phyloP scores from a whole-genome alignment of 92 coral and sea anemone species.

The Metridium senile region DNA sequence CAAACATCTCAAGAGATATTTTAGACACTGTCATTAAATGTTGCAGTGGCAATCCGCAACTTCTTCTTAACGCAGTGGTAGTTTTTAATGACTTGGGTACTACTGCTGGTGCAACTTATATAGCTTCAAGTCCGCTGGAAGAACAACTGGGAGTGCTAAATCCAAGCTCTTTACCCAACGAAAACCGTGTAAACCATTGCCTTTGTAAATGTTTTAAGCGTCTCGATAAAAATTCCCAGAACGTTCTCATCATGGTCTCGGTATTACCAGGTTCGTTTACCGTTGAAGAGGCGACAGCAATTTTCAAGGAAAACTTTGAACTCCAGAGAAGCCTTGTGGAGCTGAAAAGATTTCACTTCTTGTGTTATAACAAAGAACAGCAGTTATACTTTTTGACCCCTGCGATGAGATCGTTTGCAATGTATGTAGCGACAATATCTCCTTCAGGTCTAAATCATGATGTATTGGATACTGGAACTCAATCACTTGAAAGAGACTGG shows the following conservation, averaged over 20 bases:
- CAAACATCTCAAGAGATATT: neutral
- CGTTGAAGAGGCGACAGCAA: slow-evolving; percentile 20
- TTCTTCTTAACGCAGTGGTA: slow-evolving; percentile 24
- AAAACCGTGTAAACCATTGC: slow-evolving; percentile 16
- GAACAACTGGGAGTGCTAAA: slow-evolving; percentile 5
- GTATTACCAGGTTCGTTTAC: slow-evolving; percentile 40
- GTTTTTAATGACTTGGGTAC: slow-evolving; percentile 8
- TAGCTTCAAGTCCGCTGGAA: slow-evolving; percentile 19
- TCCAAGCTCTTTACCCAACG: neutral
- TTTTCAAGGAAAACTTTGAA: slow-evolving; percentile 4
- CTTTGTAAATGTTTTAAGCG: slow-evolving; percentile 24
- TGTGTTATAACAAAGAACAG: neutral
- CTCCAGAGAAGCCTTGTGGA: neutral
- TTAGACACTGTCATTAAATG: neutral
- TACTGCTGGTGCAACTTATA: neutral
- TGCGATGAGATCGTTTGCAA: slow-evolving; percentile 31
- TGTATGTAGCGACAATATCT: neutral
- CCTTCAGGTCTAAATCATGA: neutral
- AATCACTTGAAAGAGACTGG: neutral
- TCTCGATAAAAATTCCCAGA: slow-evolving; percentile 11
- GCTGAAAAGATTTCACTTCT: slow-evolving; percentile 30
- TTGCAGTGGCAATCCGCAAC: slow-evolving; percentile 47
- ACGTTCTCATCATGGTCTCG: slow-evolving; percentile 30
- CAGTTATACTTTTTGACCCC: slow-evolving; percentile 32
- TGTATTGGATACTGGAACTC: neutral